These are phyloP conservation scores for Nematolebias whitei DNA, from an alignment of 2,113 vertebrate genomes.

Conservation along the genomic window DNA sequence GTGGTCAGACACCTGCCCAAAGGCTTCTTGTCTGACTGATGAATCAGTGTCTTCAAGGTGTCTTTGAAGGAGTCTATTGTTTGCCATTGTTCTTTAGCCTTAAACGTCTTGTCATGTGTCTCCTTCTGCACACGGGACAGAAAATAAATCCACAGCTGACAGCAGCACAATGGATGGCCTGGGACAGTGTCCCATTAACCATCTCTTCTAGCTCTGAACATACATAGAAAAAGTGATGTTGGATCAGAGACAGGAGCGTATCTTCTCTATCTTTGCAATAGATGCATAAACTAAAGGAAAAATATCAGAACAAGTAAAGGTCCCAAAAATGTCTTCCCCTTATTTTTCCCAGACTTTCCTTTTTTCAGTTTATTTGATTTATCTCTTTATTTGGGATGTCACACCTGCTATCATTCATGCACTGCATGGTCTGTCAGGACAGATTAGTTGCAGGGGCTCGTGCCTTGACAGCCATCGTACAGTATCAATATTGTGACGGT, in stretches of 20 bases:
- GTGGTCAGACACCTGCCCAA: conserved; percentile 78
- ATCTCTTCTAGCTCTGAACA: conserved; percentile 45
- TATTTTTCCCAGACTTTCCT: conserved; percentile 48
- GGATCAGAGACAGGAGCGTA: conserved; percentile 41
- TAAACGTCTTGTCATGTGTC: conserved; percentile 63
- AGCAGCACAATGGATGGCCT: conserved; percentile 55
- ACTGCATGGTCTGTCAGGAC: conserved; percentile 75
- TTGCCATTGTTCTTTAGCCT: conserved; percentile 66
- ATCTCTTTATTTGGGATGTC: conserved; percentile 76
- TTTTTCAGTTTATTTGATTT: conserved; percentile 62
- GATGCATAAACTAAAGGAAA: conserved; percentile 21
- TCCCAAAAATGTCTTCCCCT: conserved; percentile 36
- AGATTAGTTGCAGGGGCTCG: conserved; percentile 75
- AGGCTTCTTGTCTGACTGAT: conserved; percentile 74
- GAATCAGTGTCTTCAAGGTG: conserved; percentile 77
- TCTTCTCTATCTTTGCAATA: conserved; percentile 26
- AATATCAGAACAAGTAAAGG: conserved; percentile 12
- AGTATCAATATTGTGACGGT: conserved; percentile 82
- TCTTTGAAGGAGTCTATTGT: conserved; percentile 78
- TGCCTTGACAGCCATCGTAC: conserved; percentile 80
- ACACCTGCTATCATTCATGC: conserved; percentile 77
- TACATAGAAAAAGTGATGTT: conserved; percentile 45
- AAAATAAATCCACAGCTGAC: conserved; percentile 70
- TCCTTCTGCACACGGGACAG: conserved; percentile 60
- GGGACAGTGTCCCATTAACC: conserved; percentile 58